These are phyloP conservation scores for Propsilocerus akamusi DNA, from an alignment of 1,140 invertebrate genomes.

Conservation along the genomic window DNA sequence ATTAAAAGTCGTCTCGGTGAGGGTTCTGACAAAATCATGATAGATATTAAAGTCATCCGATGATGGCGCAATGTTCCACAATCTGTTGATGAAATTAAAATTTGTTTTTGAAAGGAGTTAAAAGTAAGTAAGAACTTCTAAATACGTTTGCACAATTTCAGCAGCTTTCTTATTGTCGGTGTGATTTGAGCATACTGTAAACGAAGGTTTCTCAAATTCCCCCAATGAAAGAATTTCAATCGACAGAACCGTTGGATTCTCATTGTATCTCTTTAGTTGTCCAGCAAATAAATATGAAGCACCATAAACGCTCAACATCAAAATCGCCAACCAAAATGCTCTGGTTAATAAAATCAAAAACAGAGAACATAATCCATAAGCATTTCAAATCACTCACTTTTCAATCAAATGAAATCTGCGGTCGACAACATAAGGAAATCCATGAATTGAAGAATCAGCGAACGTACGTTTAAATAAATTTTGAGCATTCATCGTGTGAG, in stretches of 20 bases:
- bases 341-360: not conserved
- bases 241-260: not conserved
- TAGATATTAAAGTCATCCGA: no score
- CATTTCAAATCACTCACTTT: not conserved
- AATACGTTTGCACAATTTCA: no score
- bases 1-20: no score
- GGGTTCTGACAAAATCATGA: no score
- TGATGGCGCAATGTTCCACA: no score
- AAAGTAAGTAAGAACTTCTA: no score
- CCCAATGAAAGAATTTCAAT: not conserved
- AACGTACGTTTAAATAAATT: no score
- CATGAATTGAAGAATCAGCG: not conserved
- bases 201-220: not conserved
- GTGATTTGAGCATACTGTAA: not conserved
- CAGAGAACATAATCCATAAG: not conserved
- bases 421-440: not conserved
- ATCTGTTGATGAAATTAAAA: no score
- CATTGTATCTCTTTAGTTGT: not conserved
- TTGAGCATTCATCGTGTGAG: no score
- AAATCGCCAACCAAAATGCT: not conserved
- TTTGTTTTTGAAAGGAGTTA: no score
- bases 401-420: not conserved
- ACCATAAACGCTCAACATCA: not conserved
- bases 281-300: not conserved
- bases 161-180: no score